phyloP scores from a whole-genome alignment of 2,113 vertebrate species.

The Vicugna pacos region DNA sequence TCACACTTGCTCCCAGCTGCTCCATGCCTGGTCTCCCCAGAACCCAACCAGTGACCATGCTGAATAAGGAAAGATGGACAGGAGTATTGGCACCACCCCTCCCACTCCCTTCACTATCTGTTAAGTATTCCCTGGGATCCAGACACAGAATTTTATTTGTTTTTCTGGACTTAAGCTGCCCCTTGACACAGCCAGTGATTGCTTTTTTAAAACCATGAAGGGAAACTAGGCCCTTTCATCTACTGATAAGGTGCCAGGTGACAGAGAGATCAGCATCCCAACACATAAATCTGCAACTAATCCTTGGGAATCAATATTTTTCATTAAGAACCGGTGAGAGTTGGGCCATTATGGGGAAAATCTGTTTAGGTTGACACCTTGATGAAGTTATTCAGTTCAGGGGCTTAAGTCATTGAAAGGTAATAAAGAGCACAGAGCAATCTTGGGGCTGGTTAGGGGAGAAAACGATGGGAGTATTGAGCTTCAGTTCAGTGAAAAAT shows the following conservation, averaged over 20 bases:
- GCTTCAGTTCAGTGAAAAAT: slow-evolving; percentile 82
- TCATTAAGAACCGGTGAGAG: slow-evolving; percentile 92
- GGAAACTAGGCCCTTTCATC: slow-evolving; percentile 86
- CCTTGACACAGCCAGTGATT: slow-evolving; percentile 85
- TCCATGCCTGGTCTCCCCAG: not conserved
- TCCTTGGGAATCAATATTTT: slow-evolving; percentile 93
- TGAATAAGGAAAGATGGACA: not conserved
- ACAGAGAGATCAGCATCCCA: slow-evolving; percentile 89
- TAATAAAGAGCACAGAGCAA: slow-evolving; percentile 91
- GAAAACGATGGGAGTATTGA: slow-evolving; percentile 76
- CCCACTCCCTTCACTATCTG: not conserved
- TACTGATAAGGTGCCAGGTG: slow-evolving; percentile 89
- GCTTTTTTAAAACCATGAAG: slow-evolving; percentile 85
- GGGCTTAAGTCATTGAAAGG: slow-evolving; percentile 90
- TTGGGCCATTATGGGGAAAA: slow-evolving; percentile 91
- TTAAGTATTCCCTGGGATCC: slow-evolving; percentile 76
- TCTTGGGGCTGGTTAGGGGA: slow-evolving; percentile 81
- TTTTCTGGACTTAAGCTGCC: slow-evolving; percentile 85
- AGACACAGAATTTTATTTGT: slow-evolving; percentile 83
- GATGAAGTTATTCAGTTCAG: slow-evolving; percentile 93
- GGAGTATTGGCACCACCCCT: accelerated
- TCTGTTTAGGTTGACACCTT: slow-evolving; percentile 93
- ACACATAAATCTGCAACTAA: slow-evolving; percentile 93
- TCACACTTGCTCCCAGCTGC: not conserved
- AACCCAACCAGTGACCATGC: not conserved